Conservation (phyloP, 1,140 invertebrate genomes). For the Trypoxylus dichotomus region DNA sequence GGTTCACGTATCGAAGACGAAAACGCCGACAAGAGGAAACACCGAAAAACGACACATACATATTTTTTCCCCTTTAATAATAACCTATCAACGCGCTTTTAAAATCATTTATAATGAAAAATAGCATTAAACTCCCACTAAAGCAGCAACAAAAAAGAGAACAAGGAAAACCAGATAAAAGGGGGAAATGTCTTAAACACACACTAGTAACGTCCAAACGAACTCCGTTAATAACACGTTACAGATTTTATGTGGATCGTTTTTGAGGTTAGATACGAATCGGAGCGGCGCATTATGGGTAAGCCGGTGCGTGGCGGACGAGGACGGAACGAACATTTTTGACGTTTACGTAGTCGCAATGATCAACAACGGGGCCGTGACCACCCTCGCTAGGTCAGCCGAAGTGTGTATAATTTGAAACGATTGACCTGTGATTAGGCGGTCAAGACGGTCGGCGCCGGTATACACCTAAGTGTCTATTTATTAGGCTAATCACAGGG, state of each 20-base stretch:
- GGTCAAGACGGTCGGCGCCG: slow-evolving; percentile 46
- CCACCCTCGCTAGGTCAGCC: slow-evolving; percentile 45
- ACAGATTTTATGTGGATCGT: slow-evolving; percentile 21
- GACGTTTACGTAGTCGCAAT: slow-evolving; percentile 12
- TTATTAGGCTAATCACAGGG: slow-evolving; percentile 51
- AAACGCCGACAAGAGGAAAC: background rate
- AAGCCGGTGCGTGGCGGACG: slow-evolving; percentile 5
- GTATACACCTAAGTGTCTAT: slow-evolving; percentile 44
- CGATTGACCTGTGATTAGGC: slow-evolving; percentile 50
- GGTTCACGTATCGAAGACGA: background rate
- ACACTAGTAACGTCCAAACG: slow-evolving; percentile 34
- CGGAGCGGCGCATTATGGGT: slow-evolving; percentile 14
- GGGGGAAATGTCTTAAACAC: slow-evolving; percentile 31
- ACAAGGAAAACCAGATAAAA: slow-evolving; percentile 12
- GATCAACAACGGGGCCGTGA: slow-evolving; percentile 31
- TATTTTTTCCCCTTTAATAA: slow-evolving; percentile 29
- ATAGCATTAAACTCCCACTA: slow-evolving; percentile 33
- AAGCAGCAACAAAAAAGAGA: slow-evolving; percentile 13
- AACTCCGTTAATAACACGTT: slow-evolving; percentile 39
- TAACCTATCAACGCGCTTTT: slow-evolving; percentile 31
- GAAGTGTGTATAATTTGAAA: slow-evolving; percentile 43
- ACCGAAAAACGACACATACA: background rate
- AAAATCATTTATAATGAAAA: slow-evolving; percentile 32
- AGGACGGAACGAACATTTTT: slow-evolving; percentile 22
- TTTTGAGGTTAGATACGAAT: slow-evolving; percentile 26